These are phyloP conservation scores for Antigone vipio DNA, from an alignment of 2,113 vertebrate species.

Conservation along the genomic window DNA sequence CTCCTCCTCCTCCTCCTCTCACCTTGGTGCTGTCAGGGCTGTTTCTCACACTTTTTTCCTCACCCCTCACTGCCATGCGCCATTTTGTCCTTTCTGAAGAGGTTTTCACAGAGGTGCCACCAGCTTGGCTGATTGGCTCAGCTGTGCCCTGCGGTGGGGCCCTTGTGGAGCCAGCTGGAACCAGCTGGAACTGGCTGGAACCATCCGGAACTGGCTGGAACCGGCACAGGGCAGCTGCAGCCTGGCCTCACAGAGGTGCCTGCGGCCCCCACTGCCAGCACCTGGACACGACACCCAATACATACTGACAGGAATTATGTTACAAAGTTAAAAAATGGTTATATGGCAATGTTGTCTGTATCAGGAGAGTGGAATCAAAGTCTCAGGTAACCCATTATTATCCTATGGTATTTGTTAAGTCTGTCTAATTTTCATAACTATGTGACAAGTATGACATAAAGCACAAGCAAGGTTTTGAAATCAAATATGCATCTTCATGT, in stretches of 20 bases:
- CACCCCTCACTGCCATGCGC: background rate
- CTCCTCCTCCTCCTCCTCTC: background rate
- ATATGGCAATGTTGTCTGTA: background rate
- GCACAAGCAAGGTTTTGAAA: background rate
- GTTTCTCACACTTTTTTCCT: background rate
- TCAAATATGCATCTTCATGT: background rate
- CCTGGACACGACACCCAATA: rapidly evolving
- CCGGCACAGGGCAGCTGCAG: background rate
- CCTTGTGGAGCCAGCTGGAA: rapidly evolving
- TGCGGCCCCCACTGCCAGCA: too few species aligned
- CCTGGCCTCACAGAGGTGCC: background rate
- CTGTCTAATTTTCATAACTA: background rate
- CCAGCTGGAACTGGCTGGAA: too few species aligned
- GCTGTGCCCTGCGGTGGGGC: rapidly evolving
- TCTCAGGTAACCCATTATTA: background rate
- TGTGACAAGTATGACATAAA: background rate
- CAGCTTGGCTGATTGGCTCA: background rate
- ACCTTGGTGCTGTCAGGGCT: background rate
- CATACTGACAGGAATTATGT: background rate
- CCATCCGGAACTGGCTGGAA: background rate
- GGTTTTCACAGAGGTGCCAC: too few species aligned
- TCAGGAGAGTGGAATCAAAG: background rate
- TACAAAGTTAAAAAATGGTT: background rate
- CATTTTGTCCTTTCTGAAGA: background rate
- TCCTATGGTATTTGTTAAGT: background rate